Conservation (phyloP, 2,888 invertebrate genomes). For the Phyllotreta striolata region DNA sequence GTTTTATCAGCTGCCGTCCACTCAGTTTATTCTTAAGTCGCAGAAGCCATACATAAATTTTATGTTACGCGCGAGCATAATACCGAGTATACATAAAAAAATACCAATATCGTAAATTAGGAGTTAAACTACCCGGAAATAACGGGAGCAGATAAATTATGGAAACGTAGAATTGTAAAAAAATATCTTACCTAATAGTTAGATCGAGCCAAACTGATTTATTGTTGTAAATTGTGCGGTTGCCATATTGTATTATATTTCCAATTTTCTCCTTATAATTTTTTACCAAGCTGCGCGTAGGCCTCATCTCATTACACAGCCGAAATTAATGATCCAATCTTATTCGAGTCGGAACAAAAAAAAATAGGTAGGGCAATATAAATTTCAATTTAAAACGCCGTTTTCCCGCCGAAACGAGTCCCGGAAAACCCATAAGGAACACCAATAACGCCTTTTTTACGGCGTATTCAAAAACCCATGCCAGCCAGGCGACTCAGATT, state of each 20-base stretch:
- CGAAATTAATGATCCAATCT: constrained; percentile 34
- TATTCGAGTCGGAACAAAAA: constrained; percentile 32
- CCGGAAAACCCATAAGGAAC: constrained; percentile 32
- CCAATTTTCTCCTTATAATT: no score
- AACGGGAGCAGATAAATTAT: no score
- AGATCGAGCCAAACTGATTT: no score
- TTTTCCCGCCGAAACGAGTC: constrained; percentile 22
- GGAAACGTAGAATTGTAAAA: no score
- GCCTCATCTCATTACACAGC: not conserved
- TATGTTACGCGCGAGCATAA: no score
- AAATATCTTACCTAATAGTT: no score
- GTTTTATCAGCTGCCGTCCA: constrained; percentile 11
- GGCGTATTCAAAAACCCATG: constrained; percentile 31
- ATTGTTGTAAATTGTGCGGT: no score
- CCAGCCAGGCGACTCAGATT: constrained; percentile 21
- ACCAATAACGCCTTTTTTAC: constrained; percentile 35
- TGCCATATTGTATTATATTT: no score
- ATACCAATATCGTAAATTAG: no score
- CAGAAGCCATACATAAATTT: not conserved
- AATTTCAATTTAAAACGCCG: constrained; percentile 43
- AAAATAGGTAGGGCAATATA: constrained; percentile 40
- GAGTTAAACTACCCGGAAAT: no score
- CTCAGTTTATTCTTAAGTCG: not conserved
- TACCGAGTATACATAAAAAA: no score
- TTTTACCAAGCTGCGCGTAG: no score